Percentiles rank a stretch among this genome's conserved stretches.
Conservation (phyloP, 1,140 invertebrate genomes). For the Theocolax elegans region DNA sequence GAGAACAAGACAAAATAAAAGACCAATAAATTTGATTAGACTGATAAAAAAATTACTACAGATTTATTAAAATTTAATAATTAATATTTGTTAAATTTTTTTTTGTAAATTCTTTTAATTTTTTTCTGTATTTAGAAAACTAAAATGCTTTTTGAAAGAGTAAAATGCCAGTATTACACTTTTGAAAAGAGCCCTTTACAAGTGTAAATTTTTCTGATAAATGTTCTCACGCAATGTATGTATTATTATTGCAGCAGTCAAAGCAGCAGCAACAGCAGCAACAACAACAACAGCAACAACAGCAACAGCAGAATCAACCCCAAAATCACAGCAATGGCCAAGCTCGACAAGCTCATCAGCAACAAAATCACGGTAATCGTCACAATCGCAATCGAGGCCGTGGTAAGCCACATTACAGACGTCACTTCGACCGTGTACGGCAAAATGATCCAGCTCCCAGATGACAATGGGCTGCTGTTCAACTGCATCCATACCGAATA, state of each 20-base stretch:
- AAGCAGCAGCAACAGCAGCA: constrained; percentile 49
- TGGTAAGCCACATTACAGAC: constrained; percentile 56
- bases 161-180: too few species aligned
- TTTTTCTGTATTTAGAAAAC: too few species aligned
- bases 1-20: too few species aligned
- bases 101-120: too few species aligned
- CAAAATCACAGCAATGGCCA: constrained; percentile 51
- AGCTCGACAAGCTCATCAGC: constrained; percentile 53
- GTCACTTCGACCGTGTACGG: constrained; percentile 58
- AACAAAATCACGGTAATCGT: constrained; percentile 51
- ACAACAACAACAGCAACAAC: constrained; percentile 44
- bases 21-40: too few species aligned
- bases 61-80: too few species aligned
- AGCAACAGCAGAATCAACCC: constrained; percentile 39
- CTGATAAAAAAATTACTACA: too few species aligned
- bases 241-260: constrained; percentile 32
- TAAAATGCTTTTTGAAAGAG: too few species aligned
- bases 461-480: constrained; percentile 63
- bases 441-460: constrained; percentile 61
- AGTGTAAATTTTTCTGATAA: too few species aligned
- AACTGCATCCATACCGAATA: not conserved
- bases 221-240: too few species aligned
- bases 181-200: too few species aligned
- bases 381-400: constrained; percentile 57
- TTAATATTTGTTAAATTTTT: too few species aligned